Evolutionary conservation across 2,888 invertebrate species (phyloP).

Genomic region (Parasteatoda lunata): DNA sequence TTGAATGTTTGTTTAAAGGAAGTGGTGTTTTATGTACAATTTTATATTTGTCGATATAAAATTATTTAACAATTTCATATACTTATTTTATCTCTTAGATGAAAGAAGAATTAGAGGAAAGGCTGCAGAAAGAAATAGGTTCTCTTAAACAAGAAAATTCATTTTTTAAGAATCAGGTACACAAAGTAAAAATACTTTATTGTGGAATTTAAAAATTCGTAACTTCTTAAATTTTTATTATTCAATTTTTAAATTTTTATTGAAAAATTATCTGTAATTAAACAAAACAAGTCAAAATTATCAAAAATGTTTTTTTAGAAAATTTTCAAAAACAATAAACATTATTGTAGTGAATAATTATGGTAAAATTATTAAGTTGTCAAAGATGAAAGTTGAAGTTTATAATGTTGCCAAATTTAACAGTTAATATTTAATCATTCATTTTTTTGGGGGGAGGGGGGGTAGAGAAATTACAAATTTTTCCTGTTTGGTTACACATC

Average conservation of each 20-base stretch:
- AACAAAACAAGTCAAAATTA: background rate
- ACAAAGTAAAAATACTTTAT: background rate
- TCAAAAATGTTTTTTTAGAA: background rate
- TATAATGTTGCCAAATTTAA: too few species aligned
- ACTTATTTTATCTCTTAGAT: constrained; percentile 13
- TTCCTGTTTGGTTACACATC: too few species aligned
- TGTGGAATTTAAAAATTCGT: too few species aligned
- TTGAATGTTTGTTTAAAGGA: background rate
- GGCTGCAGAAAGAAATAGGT: constrained; percentile 22
- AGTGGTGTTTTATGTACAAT: too few species aligned
- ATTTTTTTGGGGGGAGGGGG: too few species aligned
- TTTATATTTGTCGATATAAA: too few species aligned
- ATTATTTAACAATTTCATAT: background rate
- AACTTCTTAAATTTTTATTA: background rate
- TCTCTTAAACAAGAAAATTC: constrained; percentile 40
- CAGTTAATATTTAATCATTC: too few species aligned
- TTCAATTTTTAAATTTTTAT: background rate
- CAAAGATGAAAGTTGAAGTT: too few species aligned
- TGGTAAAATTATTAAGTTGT: too few species aligned
- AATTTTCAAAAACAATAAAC: background rate
- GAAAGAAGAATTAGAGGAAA: constrained; percentile 22
- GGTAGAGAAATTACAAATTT: too few species aligned
- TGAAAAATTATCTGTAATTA: background rate
- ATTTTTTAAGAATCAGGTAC: constrained; percentile 36
- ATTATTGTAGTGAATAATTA: too few species aligned